A percentile compares a stretch with the other conserved stretches of the same genome.
Evolutionary conservation across 2,888 invertebrate genomes (phyloP).

Genomic region (Tipula helvola): DNA sequence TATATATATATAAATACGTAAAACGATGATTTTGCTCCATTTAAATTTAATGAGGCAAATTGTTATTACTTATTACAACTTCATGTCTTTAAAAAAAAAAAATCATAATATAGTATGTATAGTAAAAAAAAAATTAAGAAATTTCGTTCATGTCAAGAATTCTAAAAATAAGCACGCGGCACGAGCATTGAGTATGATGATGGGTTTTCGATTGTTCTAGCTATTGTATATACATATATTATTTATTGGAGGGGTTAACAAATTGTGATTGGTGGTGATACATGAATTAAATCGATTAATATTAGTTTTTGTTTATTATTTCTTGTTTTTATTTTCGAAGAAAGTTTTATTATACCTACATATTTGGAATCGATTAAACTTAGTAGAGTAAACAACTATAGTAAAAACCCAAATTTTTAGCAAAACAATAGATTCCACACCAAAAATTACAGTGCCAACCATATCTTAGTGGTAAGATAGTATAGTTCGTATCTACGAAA

Average conservation of each 20-base stretch:
- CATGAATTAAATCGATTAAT: background rate
- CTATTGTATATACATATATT: background rate
- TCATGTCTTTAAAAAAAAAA: background rate
- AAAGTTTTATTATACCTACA: background rate
- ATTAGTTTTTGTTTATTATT: background rate
- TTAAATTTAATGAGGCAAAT: background rate
- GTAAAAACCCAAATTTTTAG: background rate
- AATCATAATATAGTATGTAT: background rate
- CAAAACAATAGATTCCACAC: background rate
- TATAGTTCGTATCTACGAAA: background rate
- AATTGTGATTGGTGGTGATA: background rate
- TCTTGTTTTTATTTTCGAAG: background rate
- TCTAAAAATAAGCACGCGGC: background rate
- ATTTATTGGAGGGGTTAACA: background rate
- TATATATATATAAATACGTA: background rate
- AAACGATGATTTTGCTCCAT: background rate
- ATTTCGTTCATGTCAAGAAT: background rate
- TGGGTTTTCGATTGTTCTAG: background rate
- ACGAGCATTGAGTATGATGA: background rate
- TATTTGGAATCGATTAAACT: background rate
- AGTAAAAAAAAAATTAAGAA: background rate
- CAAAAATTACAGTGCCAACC: background rate
- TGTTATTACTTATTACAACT: constrained; percentile 4
- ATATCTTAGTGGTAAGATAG: background rate
- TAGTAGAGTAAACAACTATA: background rate